Evolutionary conservation across 92 coral and sea anemone genomes (phyloP), one percentile per base, ranked within the genome.

Genomic region (Palythoa heliodiscus): DNA sequence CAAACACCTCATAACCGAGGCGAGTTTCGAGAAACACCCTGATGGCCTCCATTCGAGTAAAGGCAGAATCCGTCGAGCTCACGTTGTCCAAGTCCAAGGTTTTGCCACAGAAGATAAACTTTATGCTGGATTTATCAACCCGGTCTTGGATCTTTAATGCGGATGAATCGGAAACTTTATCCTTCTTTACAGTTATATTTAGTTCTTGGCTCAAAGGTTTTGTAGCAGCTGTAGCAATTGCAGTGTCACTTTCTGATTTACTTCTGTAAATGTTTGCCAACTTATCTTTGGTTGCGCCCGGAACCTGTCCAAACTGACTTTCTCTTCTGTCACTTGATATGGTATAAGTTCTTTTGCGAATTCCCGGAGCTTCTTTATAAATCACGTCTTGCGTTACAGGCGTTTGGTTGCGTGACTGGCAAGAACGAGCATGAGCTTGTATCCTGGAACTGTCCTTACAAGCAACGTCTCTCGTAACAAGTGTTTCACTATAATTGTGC

Each of bases 21-120:
- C 79, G 76, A 25, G 78, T 81, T 48, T 93, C 98, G 52, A 93
- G 82, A 80, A 92, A 91, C 73, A 92, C 86, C 76, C 98, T 92
- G 53, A 93, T 58, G 10, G 98, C 92, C 63, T 93, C 98, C 82
- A 92, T 90, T 43, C 87, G 95, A 35, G 93, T 86, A 68, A 89
- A 93, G 38, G 86, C 92, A 4, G 98, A 93, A 75, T 90, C 93
- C 19, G 83, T 80, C 71, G 83, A 84, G 10, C 90, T 85, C 1
- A 93, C 84, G 52, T 90, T 86, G 52, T 90, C 88, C 3, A 93
- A 87, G 38, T 88, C 89, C 12, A 92, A 86, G 5, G 95, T 93
- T 75, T 90, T 80, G 19, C 93, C 95, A 69, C 93, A 89, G 71
- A 92, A 83, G n/a, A 82, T 78, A 76, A 93, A 90, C 77, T 93